Conservation (phyloP, 2,113 vertebrate species). For the Natator depressus region DNA sequence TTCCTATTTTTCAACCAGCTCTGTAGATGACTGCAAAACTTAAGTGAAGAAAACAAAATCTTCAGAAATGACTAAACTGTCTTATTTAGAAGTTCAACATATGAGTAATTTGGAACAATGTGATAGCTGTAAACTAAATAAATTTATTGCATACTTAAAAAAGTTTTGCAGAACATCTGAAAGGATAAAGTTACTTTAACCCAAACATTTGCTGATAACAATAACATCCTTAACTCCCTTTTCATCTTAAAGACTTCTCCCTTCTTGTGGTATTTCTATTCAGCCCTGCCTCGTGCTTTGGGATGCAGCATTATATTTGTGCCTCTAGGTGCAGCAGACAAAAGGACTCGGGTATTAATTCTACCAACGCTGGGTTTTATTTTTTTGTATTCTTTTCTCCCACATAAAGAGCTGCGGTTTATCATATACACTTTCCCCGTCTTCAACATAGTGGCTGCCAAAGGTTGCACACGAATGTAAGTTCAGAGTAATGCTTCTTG, state of each 20-base stretch:
- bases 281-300: conserved; percentile 90
- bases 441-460: conserved; percentile 89
- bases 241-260: conserved; percentile 84
- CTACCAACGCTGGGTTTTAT: conserved; percentile 87
- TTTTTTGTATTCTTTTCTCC: conserved; percentile 91
- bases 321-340: conserved; percentile 87
- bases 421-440: conserved; percentile 92
- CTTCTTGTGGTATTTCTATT: conserved; percentile 97
- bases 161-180: neutral
- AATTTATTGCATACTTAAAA: neutral
- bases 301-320: conserved; percentile 88
- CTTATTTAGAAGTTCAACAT: neutral
- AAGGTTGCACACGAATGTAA: conserved; percentile 91
- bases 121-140: neutral
- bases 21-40: neutral
- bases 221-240: conserved; percentile 83
- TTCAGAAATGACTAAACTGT: neutral
- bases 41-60: neutral
- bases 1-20: neutral
- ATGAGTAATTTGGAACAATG: neutral
- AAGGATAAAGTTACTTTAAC: neutral
- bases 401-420: conserved; percentile 97
- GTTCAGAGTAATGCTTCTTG: conserved; percentile 34
- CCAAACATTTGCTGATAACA: neutral
- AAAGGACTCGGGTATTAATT: conserved; percentile 80